Conservation (phyloP, 2,888 invertebrate genomes). For the Stegana nigrithorax region DNA sequence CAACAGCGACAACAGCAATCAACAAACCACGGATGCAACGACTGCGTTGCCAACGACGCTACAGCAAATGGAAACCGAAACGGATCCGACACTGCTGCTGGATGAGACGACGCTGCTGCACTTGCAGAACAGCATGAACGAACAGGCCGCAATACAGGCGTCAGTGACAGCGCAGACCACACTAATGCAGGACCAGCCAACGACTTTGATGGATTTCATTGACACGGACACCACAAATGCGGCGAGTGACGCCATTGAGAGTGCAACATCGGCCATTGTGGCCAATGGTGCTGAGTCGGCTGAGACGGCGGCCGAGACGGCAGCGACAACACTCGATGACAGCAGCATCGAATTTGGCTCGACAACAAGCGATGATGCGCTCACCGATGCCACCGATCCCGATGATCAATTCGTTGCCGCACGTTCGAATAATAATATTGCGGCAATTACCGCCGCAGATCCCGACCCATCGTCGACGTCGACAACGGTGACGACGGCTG, state of each 20-base stretch:
- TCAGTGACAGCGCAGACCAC: slow-evolving; percentile 52
- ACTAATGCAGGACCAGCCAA: slow-evolving; percentile 46
- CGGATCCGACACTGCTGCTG: slow-evolving; percentile 58
- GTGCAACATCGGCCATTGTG: slow-evolving; percentile 20
- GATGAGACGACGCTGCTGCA: slow-evolving; percentile 62
- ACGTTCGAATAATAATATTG: slow-evolving; percentile 63
- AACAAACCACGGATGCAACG: slow-evolving; percentile 32
- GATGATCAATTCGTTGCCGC: slow-evolving; percentile 66
- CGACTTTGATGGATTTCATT: slow-evolving; percentile 45
- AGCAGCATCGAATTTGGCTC: no score
- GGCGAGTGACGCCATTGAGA: slow-evolving; percentile 13
- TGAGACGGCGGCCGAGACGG: slow-evolving; percentile 23
- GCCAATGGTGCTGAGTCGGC: slow-evolving; percentile 27
- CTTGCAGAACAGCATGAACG: slow-evolving; percentile 60
- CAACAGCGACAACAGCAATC: slow-evolving; percentile 15
- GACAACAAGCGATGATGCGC: slow-evolving; percentile 46
- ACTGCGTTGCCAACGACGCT: no score
- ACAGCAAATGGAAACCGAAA: slow-evolving; percentile 50
- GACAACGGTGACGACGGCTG: slow-evolving; percentile 44
- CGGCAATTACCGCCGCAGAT: slow-evolving; percentile 62
- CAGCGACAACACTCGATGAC: not conserved
- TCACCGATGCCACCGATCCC: slow-evolving; percentile 59
- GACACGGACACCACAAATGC: slow-evolving; percentile 26
- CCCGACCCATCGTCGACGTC: slow-evolving; percentile 42
- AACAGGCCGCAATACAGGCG: slow-evolving; percentile 56